phyloP scores from a whole-genome alignment of 1,140 invertebrate genomes.

The Drosophila athabasca region DNA sequence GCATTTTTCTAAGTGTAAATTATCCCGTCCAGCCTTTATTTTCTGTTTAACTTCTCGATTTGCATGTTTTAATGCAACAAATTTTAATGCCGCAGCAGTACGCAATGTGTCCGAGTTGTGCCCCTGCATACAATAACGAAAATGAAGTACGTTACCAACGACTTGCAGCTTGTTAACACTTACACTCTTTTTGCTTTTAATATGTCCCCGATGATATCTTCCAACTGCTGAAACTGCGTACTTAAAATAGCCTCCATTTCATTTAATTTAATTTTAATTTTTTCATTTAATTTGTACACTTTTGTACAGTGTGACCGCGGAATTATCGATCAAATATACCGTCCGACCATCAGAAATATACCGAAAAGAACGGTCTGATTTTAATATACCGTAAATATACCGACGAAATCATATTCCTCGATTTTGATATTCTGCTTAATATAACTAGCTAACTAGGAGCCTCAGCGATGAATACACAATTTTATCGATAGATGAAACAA shows the following conservation, averaged over 20 bases:
- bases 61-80: slow-evolving; percentile 93
- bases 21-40: slow-evolving; percentile 91
- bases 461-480: no score
- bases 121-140: slow-evolving; percentile 31
- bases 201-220: slow-evolving; percentile 52
- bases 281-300: no score
- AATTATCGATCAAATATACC: no score
- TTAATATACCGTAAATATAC: no score
- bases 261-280: background rate
- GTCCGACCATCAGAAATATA: no score
- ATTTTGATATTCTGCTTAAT: no score
- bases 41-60: slow-evolving; percentile 95
- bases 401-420: no score
- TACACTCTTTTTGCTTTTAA: slow-evolving; percentile 50
- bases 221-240: slow-evolving; percentile 52
- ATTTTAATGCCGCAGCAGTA: slow-evolving; percentile 89
- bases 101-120: slow-evolving; percentile 87
- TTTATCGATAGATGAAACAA: no score
- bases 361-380: no score
- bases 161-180: no score
- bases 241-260: slow-evolving; percentile 61
- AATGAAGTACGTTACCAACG: background rate
- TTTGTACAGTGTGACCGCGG: no score
- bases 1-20: slow-evolving; percentile 90
- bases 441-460: no score